These are phyloP conservation scores for Pristionchus mayeri DNA, from an alignment of 2,888 invertebrate species.

Conservation along the genomic window DNA sequence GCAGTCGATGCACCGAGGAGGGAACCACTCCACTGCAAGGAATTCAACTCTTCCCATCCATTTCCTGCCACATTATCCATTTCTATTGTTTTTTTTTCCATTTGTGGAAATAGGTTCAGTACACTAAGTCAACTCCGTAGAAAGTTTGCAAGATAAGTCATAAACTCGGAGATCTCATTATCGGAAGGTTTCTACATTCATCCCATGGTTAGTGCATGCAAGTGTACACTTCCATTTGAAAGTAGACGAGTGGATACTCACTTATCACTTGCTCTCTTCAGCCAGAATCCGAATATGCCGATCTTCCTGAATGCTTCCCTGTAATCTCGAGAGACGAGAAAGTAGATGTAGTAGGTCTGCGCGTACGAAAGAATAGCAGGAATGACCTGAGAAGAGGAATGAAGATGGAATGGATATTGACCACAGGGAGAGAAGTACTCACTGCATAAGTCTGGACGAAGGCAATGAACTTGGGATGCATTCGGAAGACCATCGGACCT, in stretches of 20 bases:
- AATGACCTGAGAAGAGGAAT: conserved; percentile 8
- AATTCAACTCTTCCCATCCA: background rate
- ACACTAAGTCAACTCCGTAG: no score
- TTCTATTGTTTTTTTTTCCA: no score
- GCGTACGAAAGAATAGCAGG: conserved; percentile 37
- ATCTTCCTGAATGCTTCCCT: conserved; percentile 44
- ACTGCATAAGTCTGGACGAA: conserved; percentile 49
- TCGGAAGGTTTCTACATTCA: no score
- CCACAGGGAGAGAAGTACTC: background rate
- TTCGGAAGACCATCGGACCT: conserved; percentile 47
- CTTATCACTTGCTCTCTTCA: background rate
- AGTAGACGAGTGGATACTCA: background rate
- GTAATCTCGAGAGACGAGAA: conserved; percentile 43
- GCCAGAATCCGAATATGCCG: conserved; percentile 43
- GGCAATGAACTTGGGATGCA: conserved; percentile 37
- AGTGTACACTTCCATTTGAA: no score
- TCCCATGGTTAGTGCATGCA: no score
- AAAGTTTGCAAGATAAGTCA: no score
- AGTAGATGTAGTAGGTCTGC: conserved; percentile 48
- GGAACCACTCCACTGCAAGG: background rate
- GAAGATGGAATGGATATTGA: background rate
- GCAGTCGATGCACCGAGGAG: conserved; percentile 24
- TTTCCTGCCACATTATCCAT: no score
- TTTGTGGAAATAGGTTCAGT: no score
- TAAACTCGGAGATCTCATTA: no score